Conservation (phyloP, 1,140 invertebrate genomes). For the Luehdorfia chinensis region DNA sequence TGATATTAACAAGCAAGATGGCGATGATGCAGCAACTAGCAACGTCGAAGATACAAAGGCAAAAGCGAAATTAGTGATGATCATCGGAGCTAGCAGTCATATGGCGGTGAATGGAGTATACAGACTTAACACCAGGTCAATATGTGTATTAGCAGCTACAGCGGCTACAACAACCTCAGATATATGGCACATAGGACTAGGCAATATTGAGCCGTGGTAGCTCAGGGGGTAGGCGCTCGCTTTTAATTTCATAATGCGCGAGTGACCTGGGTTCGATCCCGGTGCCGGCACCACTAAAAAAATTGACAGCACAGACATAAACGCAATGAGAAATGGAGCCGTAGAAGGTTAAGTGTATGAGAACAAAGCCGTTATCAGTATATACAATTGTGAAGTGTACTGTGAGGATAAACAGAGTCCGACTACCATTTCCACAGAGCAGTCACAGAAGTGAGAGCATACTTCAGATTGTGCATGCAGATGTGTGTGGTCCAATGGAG, state of each 20-base stretch:
- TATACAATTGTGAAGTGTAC: constrained; percentile 24
- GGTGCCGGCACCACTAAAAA: no score
- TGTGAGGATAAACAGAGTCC: constrained; percentile 18
- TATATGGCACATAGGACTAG: constrained; percentile 27
- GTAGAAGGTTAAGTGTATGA: constrained; percentile 18
- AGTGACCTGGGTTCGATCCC: no score
- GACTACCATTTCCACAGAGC: constrained; percentile 13
- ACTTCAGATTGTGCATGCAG: constrained; percentile 14
- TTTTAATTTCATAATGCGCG: no score
- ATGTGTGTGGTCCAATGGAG: constrained; percentile 16
- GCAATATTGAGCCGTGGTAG: no score
- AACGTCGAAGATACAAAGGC: no score
- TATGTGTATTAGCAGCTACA: not conserved
- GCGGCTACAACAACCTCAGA: constrained; percentile 23
- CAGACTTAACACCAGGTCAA: not conserved
- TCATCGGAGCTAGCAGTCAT: no score
- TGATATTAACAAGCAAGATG: no score
- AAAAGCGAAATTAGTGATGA: no score
- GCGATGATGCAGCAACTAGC: no score
- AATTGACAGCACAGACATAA: constrained; percentile 21
- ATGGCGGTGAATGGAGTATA: no score
- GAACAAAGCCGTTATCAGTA: constrained; percentile 14
- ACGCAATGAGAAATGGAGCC: constrained; percentile 24
- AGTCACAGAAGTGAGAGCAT: constrained; percentile 13
- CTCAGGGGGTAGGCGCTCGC: no score